Evolutionary conservation across 2,113 vertebrate species (phyloP), one percentile per base, ranked within the genome.

Genomic region (Osmerus eperlanus): DNA sequence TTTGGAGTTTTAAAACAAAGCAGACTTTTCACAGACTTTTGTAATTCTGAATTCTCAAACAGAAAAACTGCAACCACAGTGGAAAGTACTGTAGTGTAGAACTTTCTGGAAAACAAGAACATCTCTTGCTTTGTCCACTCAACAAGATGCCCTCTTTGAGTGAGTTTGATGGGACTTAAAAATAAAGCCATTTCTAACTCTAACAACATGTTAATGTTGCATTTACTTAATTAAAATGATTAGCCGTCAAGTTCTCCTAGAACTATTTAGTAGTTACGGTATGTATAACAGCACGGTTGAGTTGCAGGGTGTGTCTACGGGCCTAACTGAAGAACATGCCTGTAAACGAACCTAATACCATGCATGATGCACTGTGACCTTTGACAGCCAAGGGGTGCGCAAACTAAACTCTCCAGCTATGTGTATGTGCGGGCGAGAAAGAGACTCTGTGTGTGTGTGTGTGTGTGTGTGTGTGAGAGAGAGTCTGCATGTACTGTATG

Each of bases 291-390:
- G 58, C 54, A 32, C 69, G 64, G 65, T 72, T 18, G 12, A 1
- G 4, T 13, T 81, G 62, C 59, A 64, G 76, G 84, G 81, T 70
- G 79, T 76, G 86, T 67, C 84, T 36, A 68, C 47, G 5, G n/a
- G 59, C 52, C 67, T 67, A 54, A 83, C 73, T 74, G 65, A 55
- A 81, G 71, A 77, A 72, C 80, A 79, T 82, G 67, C 83, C 79
- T 77, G 25, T 76, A 70, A 64, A 79, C 78, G 8, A 74, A 87
- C 79, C 71, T 13, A 71, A 86, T 81, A 83, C 71, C 78, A 41
- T 25, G 52, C 66, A 65, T 6, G 36, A 28, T 68, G 82, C 65
- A 60, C 81, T 77, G 54, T 84, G 80, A 85, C 85, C 81, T 87
- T 87, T 86, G 76, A 76, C 61, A 65, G 63, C 36, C 55, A 61